Conservation (phyloP, 2,797 vertebrate genomes). For the Clarias pachynema region DNA sequence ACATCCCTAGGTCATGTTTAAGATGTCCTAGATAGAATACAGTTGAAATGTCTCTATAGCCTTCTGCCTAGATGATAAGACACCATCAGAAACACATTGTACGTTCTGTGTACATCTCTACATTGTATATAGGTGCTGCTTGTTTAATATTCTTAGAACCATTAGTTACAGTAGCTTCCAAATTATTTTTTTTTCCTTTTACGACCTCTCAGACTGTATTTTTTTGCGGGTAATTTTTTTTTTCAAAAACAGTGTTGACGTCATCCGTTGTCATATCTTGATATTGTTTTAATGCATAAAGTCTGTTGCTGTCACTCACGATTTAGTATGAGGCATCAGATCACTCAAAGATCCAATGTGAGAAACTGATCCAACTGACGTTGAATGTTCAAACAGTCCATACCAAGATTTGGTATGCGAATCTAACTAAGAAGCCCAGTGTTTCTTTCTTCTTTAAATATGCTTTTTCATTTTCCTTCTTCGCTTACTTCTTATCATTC, state of each 20-base stretch:
- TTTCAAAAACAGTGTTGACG: neutral
- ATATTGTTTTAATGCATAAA: neutral
- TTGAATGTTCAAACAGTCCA: neutral
- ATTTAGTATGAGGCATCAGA: neutral
- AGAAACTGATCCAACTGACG: neutral
- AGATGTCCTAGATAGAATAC: neutral
- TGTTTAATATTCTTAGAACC: neutral
- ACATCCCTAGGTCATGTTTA: neutral
- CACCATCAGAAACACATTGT: neutral
- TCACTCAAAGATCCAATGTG: neutral
- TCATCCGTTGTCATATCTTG: neutral
- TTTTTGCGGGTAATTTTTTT: too few relatives aligned
- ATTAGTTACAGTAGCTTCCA: neutral
- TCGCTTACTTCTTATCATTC: neutral
- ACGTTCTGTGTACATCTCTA: neutral
- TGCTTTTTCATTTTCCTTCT: neutral
- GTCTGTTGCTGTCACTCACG: neutral
- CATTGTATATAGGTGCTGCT: neutral
- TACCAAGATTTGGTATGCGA: neutral
- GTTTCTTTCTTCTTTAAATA: neutral
- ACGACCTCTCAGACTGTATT: neutral
- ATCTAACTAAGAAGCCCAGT: neutral
- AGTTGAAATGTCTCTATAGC: neutral
- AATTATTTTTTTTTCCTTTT: neutral
- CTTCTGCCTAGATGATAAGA: neutral